A percentile compares a stretch with the other conserved stretches of the same genome.
Conservation (phyloP, 2,888 invertebrate species). For the Eumacrocentrus americanus region DNA sequence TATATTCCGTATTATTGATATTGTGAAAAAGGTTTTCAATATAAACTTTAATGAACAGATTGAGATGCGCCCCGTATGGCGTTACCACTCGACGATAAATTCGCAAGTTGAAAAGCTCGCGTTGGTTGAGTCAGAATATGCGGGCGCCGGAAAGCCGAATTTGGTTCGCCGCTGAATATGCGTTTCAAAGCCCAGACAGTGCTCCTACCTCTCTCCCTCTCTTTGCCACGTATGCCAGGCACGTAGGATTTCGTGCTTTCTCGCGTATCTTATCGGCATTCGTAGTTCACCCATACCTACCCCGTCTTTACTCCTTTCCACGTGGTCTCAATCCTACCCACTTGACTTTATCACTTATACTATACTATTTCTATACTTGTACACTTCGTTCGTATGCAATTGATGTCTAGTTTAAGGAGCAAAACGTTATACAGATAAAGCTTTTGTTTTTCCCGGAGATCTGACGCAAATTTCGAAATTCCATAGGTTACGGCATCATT, state of each 20-base stretch:
- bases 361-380: no score
- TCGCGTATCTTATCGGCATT: constrained; percentile 45
- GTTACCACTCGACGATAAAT: constrained; percentile 34
- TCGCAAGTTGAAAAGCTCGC: constrained; percentile 28
- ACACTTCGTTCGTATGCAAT: no score
- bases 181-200: constrained; percentile 25
- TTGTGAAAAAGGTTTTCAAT: no score
- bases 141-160: constrained; percentile 27
- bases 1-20: no score
- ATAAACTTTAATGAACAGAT: no score
- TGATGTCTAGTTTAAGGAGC: no score
- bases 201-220: constrained; percentile 16
- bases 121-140: not conserved
- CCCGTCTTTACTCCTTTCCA: not conserved
- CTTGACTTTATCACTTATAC: constrained; percentile 16
- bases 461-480: no score
- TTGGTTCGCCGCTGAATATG: constrained; percentile 25
- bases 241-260: constrained; percentile 54
- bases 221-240: constrained; percentile 45
- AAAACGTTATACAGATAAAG: no score
- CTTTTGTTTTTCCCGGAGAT: no score
- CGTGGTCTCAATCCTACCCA: constrained; percentile 4
- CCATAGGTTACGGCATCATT: no score
- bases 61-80: constrained; percentile 17
- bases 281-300: no score